phyloP scores from a whole-genome alignment of 1,140 invertebrate genomes.

The Galleria mellonella region DNA sequence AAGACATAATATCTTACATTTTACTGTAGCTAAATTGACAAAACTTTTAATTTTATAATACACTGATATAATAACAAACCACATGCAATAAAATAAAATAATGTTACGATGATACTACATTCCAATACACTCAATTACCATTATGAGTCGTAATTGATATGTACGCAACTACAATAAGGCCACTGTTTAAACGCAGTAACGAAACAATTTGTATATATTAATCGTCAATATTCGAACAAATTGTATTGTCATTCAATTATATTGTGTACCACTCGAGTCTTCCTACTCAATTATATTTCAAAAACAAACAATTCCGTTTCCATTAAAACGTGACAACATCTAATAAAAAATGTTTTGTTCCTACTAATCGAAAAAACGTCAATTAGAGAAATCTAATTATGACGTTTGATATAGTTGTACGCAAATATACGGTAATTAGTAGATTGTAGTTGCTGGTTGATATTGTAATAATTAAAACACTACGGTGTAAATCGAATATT shows the following conservation, averaged over 20 bases:
- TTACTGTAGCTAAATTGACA: not conserved
- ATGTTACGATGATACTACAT: not conserved
- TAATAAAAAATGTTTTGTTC: no score
- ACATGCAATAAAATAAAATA: constrained; percentile 4
- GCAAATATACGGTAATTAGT: no score
- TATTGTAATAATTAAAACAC: no score
- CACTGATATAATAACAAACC: not conserved
- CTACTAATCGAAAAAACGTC: no score
- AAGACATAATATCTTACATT: not conserved
- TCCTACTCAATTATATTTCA: no score
- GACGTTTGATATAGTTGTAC: no score
- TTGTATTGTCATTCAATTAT: not conserved
- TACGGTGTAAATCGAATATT: no score
- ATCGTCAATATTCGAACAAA: constrained; percentile 5
- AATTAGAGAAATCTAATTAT: no score
- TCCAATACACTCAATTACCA: constrained; percentile 40
- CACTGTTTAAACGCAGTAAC: constrained; percentile 18
- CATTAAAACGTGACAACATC: no score
- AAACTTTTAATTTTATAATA: not conserved
- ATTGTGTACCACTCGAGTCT: no score
- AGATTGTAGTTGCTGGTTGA: no score
- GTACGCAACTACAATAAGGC: constrained; percentile 40
- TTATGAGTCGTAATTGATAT: constrained; percentile 61
- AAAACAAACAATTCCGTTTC: no score
- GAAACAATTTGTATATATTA: constrained; percentile 20